These are phyloP conservation scores for Percopsis omiscomaycus DNA, from an alignment of 2,797 vertebrate genomes.

Conservation along the genomic window DNA sequence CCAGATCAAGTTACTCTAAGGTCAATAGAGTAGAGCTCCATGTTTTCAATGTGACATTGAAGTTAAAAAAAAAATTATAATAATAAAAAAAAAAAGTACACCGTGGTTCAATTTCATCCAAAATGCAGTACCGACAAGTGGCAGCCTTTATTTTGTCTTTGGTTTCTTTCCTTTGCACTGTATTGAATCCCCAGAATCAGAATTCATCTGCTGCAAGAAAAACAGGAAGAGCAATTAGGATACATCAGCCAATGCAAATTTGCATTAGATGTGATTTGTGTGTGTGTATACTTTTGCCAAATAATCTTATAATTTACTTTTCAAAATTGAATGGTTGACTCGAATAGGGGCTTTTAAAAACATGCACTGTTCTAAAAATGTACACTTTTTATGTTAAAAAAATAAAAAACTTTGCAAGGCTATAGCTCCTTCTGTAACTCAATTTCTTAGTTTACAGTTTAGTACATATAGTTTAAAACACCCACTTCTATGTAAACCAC, in stretches of 20 bases:
- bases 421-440: too few species aligned
- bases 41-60: not conserved
- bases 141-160: slow-evolving; percentile 55
- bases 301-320: too few species aligned
- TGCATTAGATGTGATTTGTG: slow-evolving; percentile 10
- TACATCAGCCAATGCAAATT: not conserved
- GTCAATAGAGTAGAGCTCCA: not conserved
- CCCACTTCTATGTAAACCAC: too few species aligned
- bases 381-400: too few species aligned
- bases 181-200: slow-evolving; percentile 29
- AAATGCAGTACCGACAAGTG: not conserved
- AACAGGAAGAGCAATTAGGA: slow-evolving; percentile 18
- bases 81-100: too few species aligned
- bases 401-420: too few species aligned
- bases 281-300: too few species aligned
- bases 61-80: not conserved
- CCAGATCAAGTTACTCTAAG: slow-evolving; percentile 21
- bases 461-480: too few species aligned
- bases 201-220: slow-evolving; percentile 39
- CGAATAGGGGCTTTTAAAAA: not conserved
- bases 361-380: too few species aligned
- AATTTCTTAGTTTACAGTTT: too few species aligned
- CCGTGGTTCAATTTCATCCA: slow-evolving; percentile 7
- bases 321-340: not conserved
- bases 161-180: slow-evolving; percentile 53